phyloP scores from a whole-genome alignment of 2,113 vertebrate genomes.

The Thinocorus orbignyianus region DNA sequence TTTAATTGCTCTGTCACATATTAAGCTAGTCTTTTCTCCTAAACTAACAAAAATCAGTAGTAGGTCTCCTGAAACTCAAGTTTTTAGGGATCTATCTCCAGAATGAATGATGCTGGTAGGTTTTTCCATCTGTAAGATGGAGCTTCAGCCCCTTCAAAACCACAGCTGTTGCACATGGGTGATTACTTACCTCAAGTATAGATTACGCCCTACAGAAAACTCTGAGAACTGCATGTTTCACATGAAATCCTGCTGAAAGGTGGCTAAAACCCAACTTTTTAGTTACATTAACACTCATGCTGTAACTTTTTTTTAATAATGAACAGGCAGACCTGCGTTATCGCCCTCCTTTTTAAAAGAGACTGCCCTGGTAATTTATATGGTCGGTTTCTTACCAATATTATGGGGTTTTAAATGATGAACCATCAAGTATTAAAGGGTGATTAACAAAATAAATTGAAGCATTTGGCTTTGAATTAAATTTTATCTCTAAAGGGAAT shows the following conservation, averaged over 20 bases:
- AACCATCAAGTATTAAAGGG: not conserved
- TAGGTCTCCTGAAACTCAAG: not conserved
- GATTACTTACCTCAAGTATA: not conserved
- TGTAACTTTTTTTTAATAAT: not conserved
- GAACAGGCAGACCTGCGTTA: not conserved
- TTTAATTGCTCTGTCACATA: not conserved
- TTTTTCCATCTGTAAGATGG: not conserved
- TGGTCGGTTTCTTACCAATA: not conserved
- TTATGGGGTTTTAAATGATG: not conserved
- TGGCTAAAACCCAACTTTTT: not conserved
- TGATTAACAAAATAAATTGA: not conserved
- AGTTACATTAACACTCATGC: accelerated
- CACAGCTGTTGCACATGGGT: accelerated
- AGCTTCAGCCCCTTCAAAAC: not conserved
- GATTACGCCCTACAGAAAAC: not conserved
- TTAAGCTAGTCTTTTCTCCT: not conserved
- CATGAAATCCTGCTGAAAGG: not conserved
- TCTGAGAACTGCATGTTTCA: not conserved
- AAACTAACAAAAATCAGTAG: not conserved
- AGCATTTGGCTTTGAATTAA: not conserved
- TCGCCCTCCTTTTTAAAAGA: not conserved
- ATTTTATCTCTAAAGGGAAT: not conserved
- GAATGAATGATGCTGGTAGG: not conserved
- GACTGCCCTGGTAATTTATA: accelerated
- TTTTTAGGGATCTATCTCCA: not conserved